Evolutionary conservation across 2,888 invertebrate species (phyloP).

Genomic region (Coenonympha arcania): DNA sequence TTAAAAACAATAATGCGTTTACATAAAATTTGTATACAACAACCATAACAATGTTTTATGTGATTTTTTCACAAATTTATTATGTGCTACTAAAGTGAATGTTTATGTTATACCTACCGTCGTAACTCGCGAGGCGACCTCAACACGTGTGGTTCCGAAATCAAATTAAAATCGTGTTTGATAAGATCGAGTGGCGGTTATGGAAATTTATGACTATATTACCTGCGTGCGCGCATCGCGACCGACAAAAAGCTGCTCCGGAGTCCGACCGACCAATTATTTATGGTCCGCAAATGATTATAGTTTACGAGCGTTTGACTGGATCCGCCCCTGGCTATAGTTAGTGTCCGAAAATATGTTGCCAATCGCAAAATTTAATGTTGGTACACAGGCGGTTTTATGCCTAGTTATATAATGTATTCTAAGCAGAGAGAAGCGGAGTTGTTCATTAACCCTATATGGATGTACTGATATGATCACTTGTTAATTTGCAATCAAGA

Average conservation of each 20-base stretch:
- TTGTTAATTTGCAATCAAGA: too few species aligned
- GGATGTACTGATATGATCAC: too few species aligned
- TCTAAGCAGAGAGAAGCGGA: too few species aligned
- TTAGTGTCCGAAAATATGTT: slow-evolving; percentile 17
- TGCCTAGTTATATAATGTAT: too few species aligned
- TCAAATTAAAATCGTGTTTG: slow-evolving; percentile 75
- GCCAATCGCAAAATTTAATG: not conserved
- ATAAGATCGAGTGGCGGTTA: slow-evolving; percentile 75
- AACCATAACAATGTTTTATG: slow-evolving; percentile 27
- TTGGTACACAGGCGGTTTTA: too few species aligned
- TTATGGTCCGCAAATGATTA: slow-evolving; percentile 71
- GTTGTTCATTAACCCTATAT: too few species aligned
- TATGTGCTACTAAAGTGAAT: slow-evolving; percentile 35
- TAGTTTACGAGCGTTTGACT: slow-evolving; percentile 66
- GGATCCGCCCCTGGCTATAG: slow-evolving; percentile 54
- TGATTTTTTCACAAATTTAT: slow-evolving; percentile 32
- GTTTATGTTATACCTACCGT: slow-evolving; percentile 40
- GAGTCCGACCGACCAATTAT: slow-evolving; percentile 68
- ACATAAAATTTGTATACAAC: slow-evolving; percentile 30
- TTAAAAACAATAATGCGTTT: slow-evolving; percentile 19
- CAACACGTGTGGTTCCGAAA: slow-evolving; percentile 72
- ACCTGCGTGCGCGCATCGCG: slow-evolving; percentile 69
- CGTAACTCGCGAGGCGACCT: slow-evolving; percentile 61
- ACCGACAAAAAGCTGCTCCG: slow-evolving; percentile 66
- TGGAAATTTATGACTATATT: slow-evolving; percentile 76